phyloP scores from a whole-genome alignment of 2,113 vertebrate species.

The Octodon degus region DNA sequence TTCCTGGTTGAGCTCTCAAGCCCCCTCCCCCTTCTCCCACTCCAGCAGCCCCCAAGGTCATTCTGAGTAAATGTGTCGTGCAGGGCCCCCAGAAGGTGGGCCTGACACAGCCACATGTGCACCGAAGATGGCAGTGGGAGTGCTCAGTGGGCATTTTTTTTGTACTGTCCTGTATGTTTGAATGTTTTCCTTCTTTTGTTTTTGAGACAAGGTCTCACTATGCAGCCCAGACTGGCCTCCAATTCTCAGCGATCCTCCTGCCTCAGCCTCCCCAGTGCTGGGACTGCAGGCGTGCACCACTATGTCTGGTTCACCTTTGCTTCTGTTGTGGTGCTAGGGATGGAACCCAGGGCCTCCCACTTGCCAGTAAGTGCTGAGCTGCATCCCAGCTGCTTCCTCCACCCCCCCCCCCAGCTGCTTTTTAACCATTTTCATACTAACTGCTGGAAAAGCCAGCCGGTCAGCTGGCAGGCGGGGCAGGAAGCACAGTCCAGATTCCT shows the following conservation, averaged over 20 bases:
- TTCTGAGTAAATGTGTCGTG: background rate
- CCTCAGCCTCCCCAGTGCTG: background rate
- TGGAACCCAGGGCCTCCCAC: background rate
- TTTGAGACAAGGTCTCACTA: background rate
- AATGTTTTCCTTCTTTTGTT: background rate
- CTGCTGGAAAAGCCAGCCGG: background rate
- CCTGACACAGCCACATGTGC: background rate
- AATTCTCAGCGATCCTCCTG: background rate
- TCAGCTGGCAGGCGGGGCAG: background rate
- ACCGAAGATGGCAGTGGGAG: background rate
- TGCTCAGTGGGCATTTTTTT: background rate
- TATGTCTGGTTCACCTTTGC: background rate
- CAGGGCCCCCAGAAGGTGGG: background rate
- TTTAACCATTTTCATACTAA: accelerated
- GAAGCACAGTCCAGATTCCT: background rate
- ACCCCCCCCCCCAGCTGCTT: background rate
- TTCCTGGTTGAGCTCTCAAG: too few species aligned
- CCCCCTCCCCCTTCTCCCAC: too few species aligned
- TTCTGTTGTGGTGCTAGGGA: background rate
- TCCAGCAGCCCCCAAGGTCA: background rate
- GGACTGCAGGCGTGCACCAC: background rate
- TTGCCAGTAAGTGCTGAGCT: background rate
- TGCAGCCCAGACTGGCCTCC: background rate
- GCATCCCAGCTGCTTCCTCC: background rate
- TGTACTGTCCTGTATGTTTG: background rate